Evolutionary conservation across 2,113 vertebrate species (phyloP).

Genomic region (Megaleporinus macrocephalus): DNA sequence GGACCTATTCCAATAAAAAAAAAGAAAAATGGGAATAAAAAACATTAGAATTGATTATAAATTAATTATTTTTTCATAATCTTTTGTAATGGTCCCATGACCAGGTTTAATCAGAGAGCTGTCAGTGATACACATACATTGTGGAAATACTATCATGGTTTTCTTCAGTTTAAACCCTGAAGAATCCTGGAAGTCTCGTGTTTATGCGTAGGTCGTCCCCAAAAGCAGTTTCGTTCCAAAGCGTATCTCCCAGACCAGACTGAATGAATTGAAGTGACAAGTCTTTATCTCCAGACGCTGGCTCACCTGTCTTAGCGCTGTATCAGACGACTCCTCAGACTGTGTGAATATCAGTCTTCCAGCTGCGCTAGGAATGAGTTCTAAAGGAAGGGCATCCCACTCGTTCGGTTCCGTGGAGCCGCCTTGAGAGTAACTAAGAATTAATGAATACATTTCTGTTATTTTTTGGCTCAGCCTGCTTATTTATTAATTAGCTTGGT

Average conservation of each 20-base stretch:
- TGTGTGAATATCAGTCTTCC: neutral
- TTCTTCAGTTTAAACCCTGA: neutral
- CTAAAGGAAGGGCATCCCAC: conserved; percentile 1
- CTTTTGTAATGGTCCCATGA: no score
- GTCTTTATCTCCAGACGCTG: conserved; percentile 18
- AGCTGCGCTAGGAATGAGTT: neutral
- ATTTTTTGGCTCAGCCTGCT: neutral
- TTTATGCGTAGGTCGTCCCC: no score
- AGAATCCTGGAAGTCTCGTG: neutral
- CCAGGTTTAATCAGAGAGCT: no score
- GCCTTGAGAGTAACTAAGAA: neutral
- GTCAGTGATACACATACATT: no score
- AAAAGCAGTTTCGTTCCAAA: neutral
- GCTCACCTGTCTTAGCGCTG: neutral
- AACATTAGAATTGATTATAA: no score
- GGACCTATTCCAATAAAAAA: no score
- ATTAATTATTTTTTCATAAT: no score
- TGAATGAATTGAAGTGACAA: conserved; percentile 10
- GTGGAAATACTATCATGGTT: no score
- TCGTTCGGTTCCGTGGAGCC: neutral
- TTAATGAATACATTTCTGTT: neutral
- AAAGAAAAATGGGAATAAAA: no score
- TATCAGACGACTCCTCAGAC: neutral
- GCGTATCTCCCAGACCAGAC: neutral
- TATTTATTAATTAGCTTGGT: neutral